phyloP scores from a whole-genome alignment of 2,113 vertebrate species.

The Aegotheles bennettii region DNA sequence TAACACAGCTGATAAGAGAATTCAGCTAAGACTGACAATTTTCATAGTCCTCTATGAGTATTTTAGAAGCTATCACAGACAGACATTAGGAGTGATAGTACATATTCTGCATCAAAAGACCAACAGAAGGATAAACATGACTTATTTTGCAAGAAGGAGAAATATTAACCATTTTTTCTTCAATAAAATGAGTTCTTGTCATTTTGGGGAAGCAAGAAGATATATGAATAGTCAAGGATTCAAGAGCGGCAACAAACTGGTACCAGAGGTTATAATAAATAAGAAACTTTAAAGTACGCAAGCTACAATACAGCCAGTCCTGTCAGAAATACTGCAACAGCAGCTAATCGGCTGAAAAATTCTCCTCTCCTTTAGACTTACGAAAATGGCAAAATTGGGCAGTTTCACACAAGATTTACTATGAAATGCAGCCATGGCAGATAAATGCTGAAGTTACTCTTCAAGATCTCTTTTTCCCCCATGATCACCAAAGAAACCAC shows the following conservation, averaged over 20 bases:
- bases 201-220: neutral
- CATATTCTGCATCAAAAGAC: neutral
- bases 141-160: conserved; percentile 34
- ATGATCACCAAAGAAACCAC: neutral
- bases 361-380: neutral
- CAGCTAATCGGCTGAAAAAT: neutral
- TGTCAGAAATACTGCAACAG: neutral
- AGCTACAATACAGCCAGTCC: neutral
- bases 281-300: neutral
- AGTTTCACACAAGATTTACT: neutral
- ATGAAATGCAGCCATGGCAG: neutral
- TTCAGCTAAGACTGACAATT: conserved; percentile 30
- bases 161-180: conserved; percentile 7
- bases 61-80: neutral
- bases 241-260: neutral
- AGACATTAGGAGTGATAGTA: neutral
- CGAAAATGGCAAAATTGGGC: neutral
- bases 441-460: neutral
- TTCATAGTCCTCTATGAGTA: conserved; percentile 10
- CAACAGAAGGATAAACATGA: conserved; percentile 6
- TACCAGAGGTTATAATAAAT: neutral
- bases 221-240: neutral
- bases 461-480: neutral
- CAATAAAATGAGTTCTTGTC: neutral
- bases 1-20: conserved; percentile 8